These are phyloP conservation scores for Sinhomidia bicolor DNA, from an alignment of 2,888 invertebrate genomes.

Conservation along the genomic window DNA sequence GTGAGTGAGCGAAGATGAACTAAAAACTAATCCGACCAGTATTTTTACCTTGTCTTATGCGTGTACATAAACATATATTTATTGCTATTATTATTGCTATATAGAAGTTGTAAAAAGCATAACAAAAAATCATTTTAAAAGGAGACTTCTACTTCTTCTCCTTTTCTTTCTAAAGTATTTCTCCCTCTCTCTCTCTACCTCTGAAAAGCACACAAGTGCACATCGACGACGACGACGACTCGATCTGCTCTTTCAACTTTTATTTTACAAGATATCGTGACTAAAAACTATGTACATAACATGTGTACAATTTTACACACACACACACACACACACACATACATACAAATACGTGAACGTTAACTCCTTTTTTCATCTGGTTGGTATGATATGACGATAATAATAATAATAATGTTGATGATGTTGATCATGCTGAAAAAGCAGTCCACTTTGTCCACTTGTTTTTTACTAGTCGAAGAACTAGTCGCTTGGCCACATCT, in stretches of 20 bases:
- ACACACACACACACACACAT: background rate
- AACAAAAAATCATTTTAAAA: conserved; percentile 50
- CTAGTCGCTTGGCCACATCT: conserved; percentile 72
- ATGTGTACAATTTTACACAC: conserved; percentile 34
- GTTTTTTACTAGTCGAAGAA: conserved; percentile 25
- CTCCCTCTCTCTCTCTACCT: conserved; percentile 13
- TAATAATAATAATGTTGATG: conserved; percentile 50
- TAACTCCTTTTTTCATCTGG: conserved; percentile 61
- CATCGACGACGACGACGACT: too few species aligned
- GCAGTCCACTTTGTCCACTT: conserved; percentile 73
- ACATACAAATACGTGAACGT: conserved; percentile 48
- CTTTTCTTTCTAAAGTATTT: conserved; percentile 40
- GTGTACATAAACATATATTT: conserved; percentile 54
- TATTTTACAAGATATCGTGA: conserved; percentile 50
- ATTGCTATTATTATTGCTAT: conserved; percentile 48
- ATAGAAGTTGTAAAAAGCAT: conserved; percentile 55
- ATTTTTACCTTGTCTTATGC: conserved; percentile 56
- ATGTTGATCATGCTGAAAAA: conserved; percentile 67
- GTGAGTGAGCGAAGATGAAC: conserved; percentile 42
- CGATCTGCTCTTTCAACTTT: conserved; percentile 47
- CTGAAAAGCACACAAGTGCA: too few species aligned
- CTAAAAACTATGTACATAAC: conserved; percentile 44
- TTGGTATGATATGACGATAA: conserved; percentile 55
- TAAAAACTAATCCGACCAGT: conserved; percentile 72
- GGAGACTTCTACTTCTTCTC: conserved; percentile 51